Evolutionary conservation across 1,140 invertebrate species (phyloP).

Genomic region (Bathynomus jamesi): DNA sequence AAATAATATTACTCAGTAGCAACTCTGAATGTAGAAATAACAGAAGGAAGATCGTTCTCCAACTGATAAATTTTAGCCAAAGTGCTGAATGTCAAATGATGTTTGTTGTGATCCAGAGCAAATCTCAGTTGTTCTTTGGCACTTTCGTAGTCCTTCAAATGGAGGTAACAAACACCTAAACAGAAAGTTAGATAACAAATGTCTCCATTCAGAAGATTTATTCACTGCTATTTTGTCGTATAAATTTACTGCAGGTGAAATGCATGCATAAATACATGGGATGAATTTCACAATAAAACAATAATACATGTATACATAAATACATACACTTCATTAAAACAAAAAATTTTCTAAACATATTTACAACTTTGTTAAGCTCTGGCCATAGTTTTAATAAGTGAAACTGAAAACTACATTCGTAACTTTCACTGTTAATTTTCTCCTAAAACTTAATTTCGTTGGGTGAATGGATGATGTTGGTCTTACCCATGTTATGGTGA

Average conservation of each 20-base stretch:
- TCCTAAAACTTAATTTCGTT: background rate
- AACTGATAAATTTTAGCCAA: constrained; percentile 62
- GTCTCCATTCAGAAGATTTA: too few species aligned
- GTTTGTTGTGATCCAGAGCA: constrained; percentile 62
- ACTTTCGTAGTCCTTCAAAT: constrained; percentile 51
- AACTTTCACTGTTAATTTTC: background rate
- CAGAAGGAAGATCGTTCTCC: constrained; percentile 61
- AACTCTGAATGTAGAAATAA: constrained; percentile 59
- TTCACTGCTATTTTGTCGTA: too few species aligned
- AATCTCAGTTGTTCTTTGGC: constrained; percentile 62
- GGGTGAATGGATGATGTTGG: background rate
- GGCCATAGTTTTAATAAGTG: background rate
- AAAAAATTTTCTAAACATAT: too few species aligned
- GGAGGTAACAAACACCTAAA: constrained; percentile 56
- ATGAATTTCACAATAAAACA: too few species aligned
- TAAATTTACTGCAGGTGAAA: too few species aligned
- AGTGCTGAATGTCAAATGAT: constrained; percentile 61
- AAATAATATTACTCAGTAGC: constrained; percentile 64
- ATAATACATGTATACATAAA: too few species aligned
- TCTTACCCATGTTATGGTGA: constrained; percentile 58
- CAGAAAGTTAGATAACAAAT: too few species aligned
- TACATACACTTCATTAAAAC: too few species aligned
- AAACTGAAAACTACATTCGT: background rate
- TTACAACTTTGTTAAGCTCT: too few species aligned
- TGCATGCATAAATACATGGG: too few species aligned